Base-by-base conservation (phyloP, 2,888 invertebrate species). In the Macaria notata region DNA sequence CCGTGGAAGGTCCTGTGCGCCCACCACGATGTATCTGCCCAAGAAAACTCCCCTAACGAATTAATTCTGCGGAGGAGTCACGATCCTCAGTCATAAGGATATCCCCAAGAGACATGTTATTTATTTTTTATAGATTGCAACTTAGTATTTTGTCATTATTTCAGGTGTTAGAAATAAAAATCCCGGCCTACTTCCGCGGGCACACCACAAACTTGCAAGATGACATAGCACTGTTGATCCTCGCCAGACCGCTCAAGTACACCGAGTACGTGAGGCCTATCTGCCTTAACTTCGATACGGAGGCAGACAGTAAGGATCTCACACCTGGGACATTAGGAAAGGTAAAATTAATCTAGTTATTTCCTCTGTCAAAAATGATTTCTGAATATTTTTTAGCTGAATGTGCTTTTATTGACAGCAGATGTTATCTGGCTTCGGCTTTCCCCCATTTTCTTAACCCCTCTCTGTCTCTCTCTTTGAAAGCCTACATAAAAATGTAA, bases 251-350 rank as follows among this genome's bases (percentile, higher is more conserved):
- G 0, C 86, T 4, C 64, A 71, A 0, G 84, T n/a, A 8, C 1
- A 4, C 92, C 43, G 78, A 81, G 0, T 78, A 71, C 53, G 84
- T 93, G 0, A 73, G 81, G 31, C 93, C 93, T 0, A 89, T 88
- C 29, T 94, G 93, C 62, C 57, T 93, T 9, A 86, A 91, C 59
- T 83, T 84, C 38, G 74, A 70, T 6, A 3, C 4, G 0, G 42
- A 50, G 4, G 63, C 66, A 38, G 65, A 69, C 9, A 54, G 30
- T 4, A 9, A 41, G 1, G 70, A 68, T 31, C 46, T 71, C 9
- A 57, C 61, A 19, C 62, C 61, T 0, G 50, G 46, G 0, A 62
- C 58, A 0, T 44, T 46, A 31, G 66, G 66, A 36, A 65, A 63
- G 62, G 66, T 66, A 44, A 3, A 9, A 4, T 4, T 36, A 1